Conservation (phyloP, 2,888 invertebrate genomes). For the Rotaria macrura region DNA sequence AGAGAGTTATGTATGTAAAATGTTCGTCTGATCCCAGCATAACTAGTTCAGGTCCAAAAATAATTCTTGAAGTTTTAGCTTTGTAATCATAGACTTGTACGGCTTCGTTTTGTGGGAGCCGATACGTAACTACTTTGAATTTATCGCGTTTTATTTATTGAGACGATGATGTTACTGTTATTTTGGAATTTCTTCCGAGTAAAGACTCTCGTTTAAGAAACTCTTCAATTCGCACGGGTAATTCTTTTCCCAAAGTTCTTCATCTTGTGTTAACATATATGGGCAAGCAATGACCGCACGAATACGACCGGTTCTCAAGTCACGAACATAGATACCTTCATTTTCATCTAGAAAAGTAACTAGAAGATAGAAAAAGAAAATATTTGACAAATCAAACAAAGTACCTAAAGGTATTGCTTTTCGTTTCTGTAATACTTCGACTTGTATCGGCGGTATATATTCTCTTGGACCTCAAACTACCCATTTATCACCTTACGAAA, state of each 20-base stretch:
- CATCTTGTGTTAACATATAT: constrained; percentile 53
- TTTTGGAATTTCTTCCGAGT: constrained; percentile 43
- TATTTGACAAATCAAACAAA: not conserved
- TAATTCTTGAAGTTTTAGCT: constrained; percentile 50
- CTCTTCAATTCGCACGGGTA: constrained; percentile 46
- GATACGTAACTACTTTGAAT: constrained; percentile 49
- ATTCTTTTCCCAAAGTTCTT: constrained; percentile 49
- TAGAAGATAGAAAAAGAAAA: not conserved
- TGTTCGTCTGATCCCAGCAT: constrained; percentile 53
- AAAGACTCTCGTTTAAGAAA: constrained; percentile 1
- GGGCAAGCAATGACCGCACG: constrained; percentile 51
- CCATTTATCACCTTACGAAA: constrained; percentile 51
- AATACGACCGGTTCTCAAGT: constrained; percentile 47
- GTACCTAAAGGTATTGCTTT: constrained; percentile 49
- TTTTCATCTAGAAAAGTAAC: constrained; percentile 46
- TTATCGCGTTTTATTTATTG: constrained; percentile 40
- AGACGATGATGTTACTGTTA: not conserved
- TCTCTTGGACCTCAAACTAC: constrained; percentile 53
- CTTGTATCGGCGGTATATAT: constrained; percentile 53
- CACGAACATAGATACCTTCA: constrained; percentile 53
- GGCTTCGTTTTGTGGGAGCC: constrained; percentile 54
- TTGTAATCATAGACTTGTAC: constrained; percentile 55
- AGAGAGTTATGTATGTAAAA: constrained; percentile 52
- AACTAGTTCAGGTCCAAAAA: constrained; percentile 54
- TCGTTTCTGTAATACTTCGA: constrained; percentile 50